phyloP scores from a whole-genome alignment of 2,113 vertebrate species.

The Nanorana parkeri region DNA sequence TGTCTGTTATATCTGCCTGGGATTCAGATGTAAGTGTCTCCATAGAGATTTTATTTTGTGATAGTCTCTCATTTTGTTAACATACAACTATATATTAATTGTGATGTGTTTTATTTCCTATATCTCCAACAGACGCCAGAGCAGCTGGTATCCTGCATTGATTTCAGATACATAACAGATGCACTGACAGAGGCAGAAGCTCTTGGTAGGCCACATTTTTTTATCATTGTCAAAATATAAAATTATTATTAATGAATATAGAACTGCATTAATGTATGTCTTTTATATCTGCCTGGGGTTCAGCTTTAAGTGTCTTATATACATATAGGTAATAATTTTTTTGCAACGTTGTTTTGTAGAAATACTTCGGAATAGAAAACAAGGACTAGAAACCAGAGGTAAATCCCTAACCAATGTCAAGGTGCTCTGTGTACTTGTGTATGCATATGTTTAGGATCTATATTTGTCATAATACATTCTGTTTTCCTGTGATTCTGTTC shows the following conservation, averaged over 20 bases:
- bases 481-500: too few species aligned
- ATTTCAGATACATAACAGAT: slow-evolving; percentile 83
- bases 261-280: too few species aligned
- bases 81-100: not conserved
- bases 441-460: too few species aligned
- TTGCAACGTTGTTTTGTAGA: slow-evolving; percentile 64
- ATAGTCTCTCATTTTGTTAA: not conserved
- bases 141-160: slow-evolving; percentile 76
- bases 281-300: too few species aligned
- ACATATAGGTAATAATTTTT: not conserved
- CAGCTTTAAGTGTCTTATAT: too few species aligned
- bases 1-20: too few species aligned
- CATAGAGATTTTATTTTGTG: too few species aligned
- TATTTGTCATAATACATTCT: too few species aligned
- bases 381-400: slow-evolving; percentile 76
- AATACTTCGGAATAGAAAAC: slow-evolving; percentile 72
- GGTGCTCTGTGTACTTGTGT: not conserved
- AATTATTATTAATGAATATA: not conserved
- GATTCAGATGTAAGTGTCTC: too few species aligned
- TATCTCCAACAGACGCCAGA: slow-evolving; percentile 68
- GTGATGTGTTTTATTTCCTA: not conserved
- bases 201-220: slow-evolving; percentile 67
- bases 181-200: slow-evolving; percentile 78
- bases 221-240: slow-evolving; percentile 12
- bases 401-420: not conserved